Evolutionary conservation across 2,113 vertebrate genomes (phyloP), one percentile per base, ranked within the genome.

Genomic region (Ochotona curzoniae): DNA sequence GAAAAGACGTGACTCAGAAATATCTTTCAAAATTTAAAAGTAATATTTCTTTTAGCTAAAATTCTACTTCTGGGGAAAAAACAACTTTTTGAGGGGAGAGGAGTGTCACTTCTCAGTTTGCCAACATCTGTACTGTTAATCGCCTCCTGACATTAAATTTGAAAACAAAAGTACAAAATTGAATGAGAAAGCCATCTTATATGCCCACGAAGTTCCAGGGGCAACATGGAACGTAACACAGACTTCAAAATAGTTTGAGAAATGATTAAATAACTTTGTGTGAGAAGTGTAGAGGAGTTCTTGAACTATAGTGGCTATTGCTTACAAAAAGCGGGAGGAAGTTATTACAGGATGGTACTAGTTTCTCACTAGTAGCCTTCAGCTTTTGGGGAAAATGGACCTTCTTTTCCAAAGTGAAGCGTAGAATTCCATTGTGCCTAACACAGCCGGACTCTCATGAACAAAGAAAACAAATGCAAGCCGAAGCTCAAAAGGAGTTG

Each of bases 381-480:
- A 74, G 25, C 17, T 35, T 84, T 51, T 25, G 10, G 54, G 54
- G 54, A 78, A 94, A 94, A 87, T 61, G 44, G 60, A 12, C 60
- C 38, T 88, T 44, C 75, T 75, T 92, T 92, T 38, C 49, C 57
- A 60, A 20, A 63, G 85, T 83, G 75, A 90, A 87, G 74, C 44
- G 69, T 26, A 54, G 71, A 82, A 70, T 81, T 61, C 38, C 76
- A 1, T 28, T 74, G 57, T 89, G 6, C 15, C 86, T 80, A 3
- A 78, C 71, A 92, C 21, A 60, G 47, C 32, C 87, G 83, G 18
- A 78, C 49, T 74, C 49, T 84, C 61, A 23, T 20, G 61, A 84
- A 85, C 63, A 88, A 93, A 91, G 64, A 73, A 84, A 90, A 6
- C 25, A 83, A 26, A 94, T 25, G 18, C 28, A 64, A 87, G 64